Percentiles rank a stretch among this genome's conserved stretches.
phyloP scores from a whole-genome alignment of 2,113 vertebrate species.

The Maccullochella peelii region DNA sequence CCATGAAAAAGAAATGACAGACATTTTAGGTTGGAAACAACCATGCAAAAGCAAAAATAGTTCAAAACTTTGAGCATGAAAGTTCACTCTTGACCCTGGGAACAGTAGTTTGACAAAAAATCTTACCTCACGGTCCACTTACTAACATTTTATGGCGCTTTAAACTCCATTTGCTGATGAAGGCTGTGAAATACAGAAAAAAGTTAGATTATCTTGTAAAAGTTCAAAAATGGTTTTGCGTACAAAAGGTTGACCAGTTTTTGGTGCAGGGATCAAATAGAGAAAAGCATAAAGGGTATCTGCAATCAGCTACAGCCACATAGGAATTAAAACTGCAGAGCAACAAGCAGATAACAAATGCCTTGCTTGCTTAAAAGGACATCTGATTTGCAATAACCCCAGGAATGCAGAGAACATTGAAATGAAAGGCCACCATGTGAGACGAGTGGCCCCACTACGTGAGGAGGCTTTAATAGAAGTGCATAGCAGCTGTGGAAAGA shows the following conservation, averaged over 20 bases:
- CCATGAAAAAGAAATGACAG: not conserved
- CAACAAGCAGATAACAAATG: constrained; percentile 16
- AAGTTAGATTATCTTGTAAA: not conserved
- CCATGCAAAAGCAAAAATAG: not conserved
- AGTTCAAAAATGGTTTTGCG: not conserved
- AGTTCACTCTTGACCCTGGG: not conserved
- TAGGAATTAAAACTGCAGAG: constrained; percentile 16
- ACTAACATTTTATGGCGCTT: not conserved
- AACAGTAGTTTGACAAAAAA: not conserved
- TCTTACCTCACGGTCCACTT: not conserved
- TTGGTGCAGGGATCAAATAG: constrained; percentile 22
- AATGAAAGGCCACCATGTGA: constrained; percentile 47
- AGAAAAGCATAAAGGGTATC: not conserved
- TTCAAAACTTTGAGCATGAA: not conserved
- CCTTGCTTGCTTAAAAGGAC: not conserved
- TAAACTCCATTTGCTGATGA: not conserved
- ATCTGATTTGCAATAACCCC: constrained; percentile 30
- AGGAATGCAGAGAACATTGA: constrained; percentile 36
- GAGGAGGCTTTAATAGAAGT: constrained; percentile 40
- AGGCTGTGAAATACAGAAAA: not conserved
- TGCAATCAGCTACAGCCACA: constrained; percentile 1
- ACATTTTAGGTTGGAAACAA: not conserved
- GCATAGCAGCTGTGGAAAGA: constrained; percentile 44
- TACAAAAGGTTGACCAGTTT: not conserved
- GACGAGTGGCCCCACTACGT: constrained; percentile 13